These are phyloP conservation scores for Morpho achilles DNA, from an alignment of 2,888 invertebrate species.

Conservation along the genomic window DNA sequence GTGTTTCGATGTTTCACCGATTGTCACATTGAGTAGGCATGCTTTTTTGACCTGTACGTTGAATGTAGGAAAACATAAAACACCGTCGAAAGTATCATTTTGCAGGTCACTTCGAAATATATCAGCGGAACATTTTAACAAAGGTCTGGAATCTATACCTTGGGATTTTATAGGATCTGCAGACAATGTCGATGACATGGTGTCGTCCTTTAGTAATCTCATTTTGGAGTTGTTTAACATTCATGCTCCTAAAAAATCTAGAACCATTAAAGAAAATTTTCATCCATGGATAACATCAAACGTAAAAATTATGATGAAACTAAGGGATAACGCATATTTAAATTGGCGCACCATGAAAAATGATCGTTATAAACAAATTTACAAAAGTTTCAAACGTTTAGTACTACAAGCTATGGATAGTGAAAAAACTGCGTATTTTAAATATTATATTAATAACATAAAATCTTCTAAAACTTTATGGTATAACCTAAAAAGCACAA, in stretches of 20 bases:
- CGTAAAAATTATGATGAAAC: too few relatives aligned
- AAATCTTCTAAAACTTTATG: too few relatives aligned
- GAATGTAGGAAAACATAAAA: slow-evolving; percentile 8
- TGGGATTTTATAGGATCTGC: neutral
- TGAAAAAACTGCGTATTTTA: too few relatives aligned
- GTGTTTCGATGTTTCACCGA: slow-evolving; percentile 9
- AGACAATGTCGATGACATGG: neutral
- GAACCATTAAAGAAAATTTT: neutral
- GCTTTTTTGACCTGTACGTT: neutral
- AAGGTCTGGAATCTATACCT: neutral
- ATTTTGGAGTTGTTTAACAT: slow-evolving; percentile 1
- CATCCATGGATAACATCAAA: neutral
- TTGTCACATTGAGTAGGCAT: neutral
- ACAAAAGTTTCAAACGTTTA: too few relatives aligned
- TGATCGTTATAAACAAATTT: too few relatives aligned
- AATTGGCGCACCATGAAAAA: too few relatives aligned
- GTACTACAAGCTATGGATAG: too few relatives aligned
- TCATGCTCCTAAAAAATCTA: slow-evolving; percentile 1
- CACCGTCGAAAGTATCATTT: neutral
- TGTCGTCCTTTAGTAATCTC: neutral
- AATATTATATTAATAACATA: too few relatives aligned
- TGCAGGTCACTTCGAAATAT: neutral
- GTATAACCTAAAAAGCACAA: too few relatives aligned
- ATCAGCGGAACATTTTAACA: neutral
- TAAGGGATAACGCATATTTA: too few relatives aligned